Conservation (phyloP, 2,888 invertebrate genomes). For the Gryllus longicercus region DNA sequence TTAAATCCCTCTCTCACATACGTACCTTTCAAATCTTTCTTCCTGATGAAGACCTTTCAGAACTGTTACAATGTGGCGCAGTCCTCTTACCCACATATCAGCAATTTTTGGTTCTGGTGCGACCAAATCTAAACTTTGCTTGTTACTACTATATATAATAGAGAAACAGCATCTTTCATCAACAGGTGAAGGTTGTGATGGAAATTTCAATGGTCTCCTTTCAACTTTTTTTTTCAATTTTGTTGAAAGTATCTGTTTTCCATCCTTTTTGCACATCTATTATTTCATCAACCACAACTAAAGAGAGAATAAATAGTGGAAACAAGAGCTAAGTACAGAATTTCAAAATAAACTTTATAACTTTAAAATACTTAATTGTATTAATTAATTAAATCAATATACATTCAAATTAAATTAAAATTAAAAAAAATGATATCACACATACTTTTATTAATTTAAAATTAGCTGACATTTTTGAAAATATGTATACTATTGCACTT, state of each 20-base stretch:
- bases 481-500: background rate
- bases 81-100: conserved; percentile 44
- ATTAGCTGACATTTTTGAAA: background rate
- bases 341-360: too few species aligned
- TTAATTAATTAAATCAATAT: background rate
- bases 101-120: conserved; percentile 42
- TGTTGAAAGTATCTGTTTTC: conserved; percentile 49
- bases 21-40: conserved; percentile 41
- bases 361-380: background rate
- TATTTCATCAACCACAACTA: conserved; percentile 46
- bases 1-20: background rate
- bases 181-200: conserved; percentile 35
- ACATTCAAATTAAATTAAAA: background rate
- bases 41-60: conserved; percentile 41
- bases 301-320: conserved; percentile 27
- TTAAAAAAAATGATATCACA: background rate
- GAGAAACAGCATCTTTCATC: conserved; percentile 45
- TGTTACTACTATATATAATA: conserved; percentile 42
- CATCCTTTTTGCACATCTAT: conserved; percentile 47
- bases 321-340: background rate
- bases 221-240: conserved; percentile 43
- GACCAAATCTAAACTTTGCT: conserved; percentile 45
- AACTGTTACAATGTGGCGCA: conserved; percentile 43
- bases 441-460: background rate
- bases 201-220: conserved; percentile 38